Conservation (phyloP, 1,140 invertebrate genomes). For the Camponotus pennsylvanicus region DNA sequence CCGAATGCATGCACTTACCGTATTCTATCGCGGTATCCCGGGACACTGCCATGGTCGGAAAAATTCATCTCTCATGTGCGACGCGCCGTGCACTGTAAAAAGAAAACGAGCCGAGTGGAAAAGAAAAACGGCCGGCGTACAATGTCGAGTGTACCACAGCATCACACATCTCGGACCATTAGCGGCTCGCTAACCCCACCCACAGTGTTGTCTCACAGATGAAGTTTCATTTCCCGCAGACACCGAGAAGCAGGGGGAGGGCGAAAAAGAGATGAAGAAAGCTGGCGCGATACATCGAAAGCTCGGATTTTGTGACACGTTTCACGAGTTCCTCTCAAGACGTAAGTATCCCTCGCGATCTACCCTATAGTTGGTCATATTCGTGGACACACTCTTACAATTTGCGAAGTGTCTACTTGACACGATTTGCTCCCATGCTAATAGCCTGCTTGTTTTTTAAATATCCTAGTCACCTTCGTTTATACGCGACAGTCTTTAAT, state of each 20-base stretch:
- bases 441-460: neutral
- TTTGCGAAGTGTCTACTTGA: neutral
- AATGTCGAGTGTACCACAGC: conserved; percentile 30
- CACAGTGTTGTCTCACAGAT: conserved; percentile 50
- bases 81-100: conserved; percentile 12
- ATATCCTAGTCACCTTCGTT: neutral
- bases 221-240: conserved; percentile 55
- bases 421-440: neutral
- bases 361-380: neutral
- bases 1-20: conserved; percentile 19
- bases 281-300: conserved; percentile 28
- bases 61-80: conserved; percentile 59
- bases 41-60: conserved; percentile 17
- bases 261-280: neutral
- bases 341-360: neutral
- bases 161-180: conserved; percentile 61
- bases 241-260: neutral
- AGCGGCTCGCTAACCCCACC: conserved; percentile 53
- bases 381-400: neutral
- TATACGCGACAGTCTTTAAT: neutral
- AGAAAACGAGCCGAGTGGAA: conserved; percentile 42
- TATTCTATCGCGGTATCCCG: neutral
- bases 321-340: conserved; percentile 15
- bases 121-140: conserved; percentile 62
- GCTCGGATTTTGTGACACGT: conserved; percentile 5